A percentile compares a stretch with the other conserved stretches of the same genome.
Evolutionary conservation across 2,113 vertebrate species (phyloP).

Genomic region (Prionailurus bengalensis): DNA sequence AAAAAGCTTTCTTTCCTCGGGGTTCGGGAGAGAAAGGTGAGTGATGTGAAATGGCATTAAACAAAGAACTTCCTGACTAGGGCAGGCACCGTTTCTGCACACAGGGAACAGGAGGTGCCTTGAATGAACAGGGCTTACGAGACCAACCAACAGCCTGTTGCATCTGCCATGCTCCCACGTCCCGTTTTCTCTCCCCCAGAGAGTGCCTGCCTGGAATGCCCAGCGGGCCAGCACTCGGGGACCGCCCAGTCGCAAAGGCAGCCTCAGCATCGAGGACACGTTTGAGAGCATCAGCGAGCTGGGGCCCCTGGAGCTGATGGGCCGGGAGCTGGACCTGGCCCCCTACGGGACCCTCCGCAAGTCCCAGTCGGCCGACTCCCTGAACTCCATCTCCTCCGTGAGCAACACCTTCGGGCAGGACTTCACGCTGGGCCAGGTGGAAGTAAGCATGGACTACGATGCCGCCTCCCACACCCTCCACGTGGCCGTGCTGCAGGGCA

Average conservation of each 20-base stretch:
- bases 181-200: slow-evolving; percentile 83
- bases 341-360: slow-evolving; percentile 90
- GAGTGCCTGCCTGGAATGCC: slow-evolving; percentile 87
- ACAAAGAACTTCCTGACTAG: neutral
- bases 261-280: slow-evolving; percentile 92
- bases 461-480: slow-evolving; percentile 86
- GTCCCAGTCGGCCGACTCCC: slow-evolving; percentile 95
- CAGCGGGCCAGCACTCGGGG: slow-evolving; percentile 80
- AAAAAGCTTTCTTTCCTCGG: neutral
- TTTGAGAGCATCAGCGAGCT: slow-evolving; percentile 94
- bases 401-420: slow-evolving; percentile 98
- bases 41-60: neutral
- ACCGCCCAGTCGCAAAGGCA: slow-evolving; percentile 89
- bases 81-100: neutral
- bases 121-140: neutral
- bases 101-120: neutral
- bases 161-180: neutral
- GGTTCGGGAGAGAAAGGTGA: neutral
- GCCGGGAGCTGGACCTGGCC: slow-evolving; percentile 92
- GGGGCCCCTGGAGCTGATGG: slow-evolving; percentile 96
- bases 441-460: slow-evolving; percentile 95
- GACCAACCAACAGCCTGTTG: too few species aligned
- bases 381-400: slow-evolving; percentile 97
- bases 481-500: slow-evolving; percentile 96
- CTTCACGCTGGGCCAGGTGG: slow-evolving; percentile 96